Evolutionary conservation across 2,113 vertebrate species (phyloP).

Genomic region (Scophthalmus maximus): DNA sequence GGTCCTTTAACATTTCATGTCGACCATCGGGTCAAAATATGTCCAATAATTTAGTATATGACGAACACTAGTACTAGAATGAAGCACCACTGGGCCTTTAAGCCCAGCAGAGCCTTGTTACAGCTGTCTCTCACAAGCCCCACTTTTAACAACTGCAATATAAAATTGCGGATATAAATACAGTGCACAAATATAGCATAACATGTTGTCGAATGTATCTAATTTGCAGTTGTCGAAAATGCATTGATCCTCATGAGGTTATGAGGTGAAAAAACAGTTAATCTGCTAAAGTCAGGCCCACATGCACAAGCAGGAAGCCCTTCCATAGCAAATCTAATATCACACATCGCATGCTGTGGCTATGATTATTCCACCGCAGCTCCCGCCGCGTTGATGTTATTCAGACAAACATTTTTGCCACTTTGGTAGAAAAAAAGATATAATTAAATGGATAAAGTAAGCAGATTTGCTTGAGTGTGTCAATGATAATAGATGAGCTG

Average conservation of each 20-base stretch:
- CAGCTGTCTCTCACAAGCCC: neutral
- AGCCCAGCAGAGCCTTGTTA: no score
- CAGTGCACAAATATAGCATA: neutral
- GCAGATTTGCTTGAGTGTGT: slow-evolving; percentile 7
- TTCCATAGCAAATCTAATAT: slow-evolving; percentile 22
- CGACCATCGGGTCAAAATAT: neutral
- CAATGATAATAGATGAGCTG: slow-evolving; percentile 21
- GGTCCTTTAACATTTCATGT: neutral
- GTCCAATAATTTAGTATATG: neutral
- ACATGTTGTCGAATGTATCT: neutral
- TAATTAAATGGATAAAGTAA: slow-evolving; percentile 25
- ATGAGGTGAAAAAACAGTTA: neutral
- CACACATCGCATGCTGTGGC: neutral
- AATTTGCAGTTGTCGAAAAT: slow-evolving; percentile 1
- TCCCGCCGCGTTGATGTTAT: slow-evolving; percentile 9
- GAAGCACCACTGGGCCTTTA: no score
- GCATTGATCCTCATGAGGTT: neutral
- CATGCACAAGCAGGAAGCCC: neutral
- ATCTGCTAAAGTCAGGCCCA: neutral
- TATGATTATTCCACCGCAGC: slow-evolving; percentile 28
- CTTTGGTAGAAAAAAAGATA: slow-evolving; percentile 23
- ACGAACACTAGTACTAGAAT: no score
- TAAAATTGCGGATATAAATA: no score
- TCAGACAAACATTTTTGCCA: slow-evolving; percentile 9
- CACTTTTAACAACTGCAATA: no score